These are phyloP conservation scores for Squalus acanthias DNA, from an alignment of 2,797 vertebrate genomes.

Conservation along the genomic window DNA sequence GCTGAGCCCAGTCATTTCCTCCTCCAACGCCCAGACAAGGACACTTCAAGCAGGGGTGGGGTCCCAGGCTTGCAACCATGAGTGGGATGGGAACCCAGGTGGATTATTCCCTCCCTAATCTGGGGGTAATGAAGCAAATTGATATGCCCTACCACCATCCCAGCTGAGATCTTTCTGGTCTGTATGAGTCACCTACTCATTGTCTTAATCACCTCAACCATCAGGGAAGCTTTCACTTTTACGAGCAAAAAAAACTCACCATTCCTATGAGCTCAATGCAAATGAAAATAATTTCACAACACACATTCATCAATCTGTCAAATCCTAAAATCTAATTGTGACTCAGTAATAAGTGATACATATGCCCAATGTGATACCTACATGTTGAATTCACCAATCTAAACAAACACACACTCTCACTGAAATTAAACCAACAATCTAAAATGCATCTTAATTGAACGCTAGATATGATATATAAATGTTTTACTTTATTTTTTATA, in stretches of 20 bases:
- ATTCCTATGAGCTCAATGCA: background rate
- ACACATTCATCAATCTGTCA: background rate
- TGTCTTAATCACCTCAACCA: background rate
- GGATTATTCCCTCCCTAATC: background rate
- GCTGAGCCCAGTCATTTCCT: background rate
- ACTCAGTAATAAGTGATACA: background rate
- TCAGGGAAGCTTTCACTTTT: background rate
- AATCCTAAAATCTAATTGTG: background rate
- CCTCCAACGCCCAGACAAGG: background rate
- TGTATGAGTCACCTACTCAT: background rate
- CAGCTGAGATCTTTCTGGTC: background rate
- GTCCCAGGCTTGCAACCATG: background rate
- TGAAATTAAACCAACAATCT: background rate
- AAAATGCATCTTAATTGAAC: background rate
- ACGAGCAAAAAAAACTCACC: background rate
- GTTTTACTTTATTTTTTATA: background rate
- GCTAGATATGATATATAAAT: background rate
- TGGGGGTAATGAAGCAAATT: background rate
- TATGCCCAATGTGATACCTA: background rate
- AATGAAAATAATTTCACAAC: background rate
- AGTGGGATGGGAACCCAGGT: background rate
- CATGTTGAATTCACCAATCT: background rate
- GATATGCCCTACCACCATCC: background rate
- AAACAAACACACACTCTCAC: background rate
- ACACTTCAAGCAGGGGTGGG: background rate